Percentiles rank a stretch among this genome's conserved stretches.
phyloP scores from a whole-genome alignment of 2,113 vertebrate genomes.

The Eptesicus fuscus region DNA sequence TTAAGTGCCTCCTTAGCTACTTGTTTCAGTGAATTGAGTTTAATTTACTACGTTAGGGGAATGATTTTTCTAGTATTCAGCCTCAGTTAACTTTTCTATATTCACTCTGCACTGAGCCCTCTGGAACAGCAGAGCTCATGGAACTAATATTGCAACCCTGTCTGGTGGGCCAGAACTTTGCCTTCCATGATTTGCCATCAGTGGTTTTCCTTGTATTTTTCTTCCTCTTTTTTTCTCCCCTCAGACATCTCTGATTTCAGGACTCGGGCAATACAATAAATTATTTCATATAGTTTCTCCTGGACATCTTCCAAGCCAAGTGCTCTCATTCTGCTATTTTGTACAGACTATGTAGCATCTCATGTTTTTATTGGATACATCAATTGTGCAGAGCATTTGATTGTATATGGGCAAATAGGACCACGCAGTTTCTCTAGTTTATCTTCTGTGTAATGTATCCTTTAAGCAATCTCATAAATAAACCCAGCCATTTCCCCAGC shows the following conservation, averaged over 20 bases:
- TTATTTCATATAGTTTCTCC: not conserved
- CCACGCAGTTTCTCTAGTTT: constrained; percentile 56
- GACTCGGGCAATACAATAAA: constrained; percentile 26
- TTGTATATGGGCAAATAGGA: constrained; percentile 23
- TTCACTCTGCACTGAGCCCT: not conserved
- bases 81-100: not conserved
- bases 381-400: constrained; percentile 46
- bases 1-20: not conserved
- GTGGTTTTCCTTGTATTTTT: not conserved
- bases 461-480: constrained; percentile 64
- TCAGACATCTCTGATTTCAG: constrained; percentile 4
- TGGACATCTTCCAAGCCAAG: constrained; percentile 38
- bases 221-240: not conserved
- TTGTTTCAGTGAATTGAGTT: not conserved
- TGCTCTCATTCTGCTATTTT: constrained; percentile 28
- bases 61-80: not conserved
- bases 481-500: not conserved
- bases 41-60: not conserved
- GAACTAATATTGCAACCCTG: not conserved
- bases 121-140: not conserved
- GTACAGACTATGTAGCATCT: constrained; percentile 17
- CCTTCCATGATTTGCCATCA: not conserved
- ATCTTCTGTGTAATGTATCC: constrained; percentile 68
- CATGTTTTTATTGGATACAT: constrained; percentile 54
- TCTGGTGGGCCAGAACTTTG: not conserved